A percentile compares a stretch with the other conserved stretches of the same genome.
phyloP scores from a whole-genome alignment of 2,888 invertebrate genomes.

The Chrysolina haemoptera region DNA sequence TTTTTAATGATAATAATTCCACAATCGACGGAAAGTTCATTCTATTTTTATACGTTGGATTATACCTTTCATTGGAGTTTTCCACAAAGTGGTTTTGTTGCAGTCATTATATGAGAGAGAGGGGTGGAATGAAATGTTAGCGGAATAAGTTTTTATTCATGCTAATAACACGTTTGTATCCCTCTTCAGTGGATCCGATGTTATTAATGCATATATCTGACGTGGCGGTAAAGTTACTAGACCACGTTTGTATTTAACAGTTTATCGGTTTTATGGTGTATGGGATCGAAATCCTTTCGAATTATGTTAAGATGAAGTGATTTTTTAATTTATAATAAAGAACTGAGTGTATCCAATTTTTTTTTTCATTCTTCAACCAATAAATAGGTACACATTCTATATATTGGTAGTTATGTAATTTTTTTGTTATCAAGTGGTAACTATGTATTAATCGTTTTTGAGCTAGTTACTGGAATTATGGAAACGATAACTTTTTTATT shows the following conservation, averaged over 20 bases:
- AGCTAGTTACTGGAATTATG: no score
- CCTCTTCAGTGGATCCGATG: neutral
- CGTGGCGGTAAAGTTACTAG: slow-evolving; percentile 31
- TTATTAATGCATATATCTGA: slow-evolving; percentile 31
- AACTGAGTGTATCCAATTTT: no score
- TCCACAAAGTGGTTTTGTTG: slow-evolving; percentile 22
- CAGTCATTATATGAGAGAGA: slow-evolving; percentile 18
- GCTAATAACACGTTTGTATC: slow-evolving; percentile 22
- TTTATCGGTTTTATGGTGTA: no score
- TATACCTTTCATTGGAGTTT: slow-evolving; percentile 27
- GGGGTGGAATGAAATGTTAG: slow-evolving; percentile 13
- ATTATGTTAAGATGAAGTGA: no score
- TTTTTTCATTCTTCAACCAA: no score
- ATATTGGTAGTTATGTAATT: no score
- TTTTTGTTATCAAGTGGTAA: no score
- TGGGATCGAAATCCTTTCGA: no score
- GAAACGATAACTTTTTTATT: no score
- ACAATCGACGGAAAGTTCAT: slow-evolving; percentile 22
- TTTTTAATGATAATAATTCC: slow-evolving; percentile 29
- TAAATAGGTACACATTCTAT: no score
- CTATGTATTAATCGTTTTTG: no score
- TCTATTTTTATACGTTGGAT: slow-evolving; percentile 28
- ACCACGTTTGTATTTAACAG: slow-evolving; percentile 1
- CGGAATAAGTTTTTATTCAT: slow-evolving; percentile 21
- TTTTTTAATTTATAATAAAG: no score